A percentile compares a stretch with the other conserved stretches of the same genome.
These are phyloP conservation scores for Hemicrepidius hirtus DNA, from an alignment of 2,888 invertebrate genomes.

Conservation along the genomic window DNA sequence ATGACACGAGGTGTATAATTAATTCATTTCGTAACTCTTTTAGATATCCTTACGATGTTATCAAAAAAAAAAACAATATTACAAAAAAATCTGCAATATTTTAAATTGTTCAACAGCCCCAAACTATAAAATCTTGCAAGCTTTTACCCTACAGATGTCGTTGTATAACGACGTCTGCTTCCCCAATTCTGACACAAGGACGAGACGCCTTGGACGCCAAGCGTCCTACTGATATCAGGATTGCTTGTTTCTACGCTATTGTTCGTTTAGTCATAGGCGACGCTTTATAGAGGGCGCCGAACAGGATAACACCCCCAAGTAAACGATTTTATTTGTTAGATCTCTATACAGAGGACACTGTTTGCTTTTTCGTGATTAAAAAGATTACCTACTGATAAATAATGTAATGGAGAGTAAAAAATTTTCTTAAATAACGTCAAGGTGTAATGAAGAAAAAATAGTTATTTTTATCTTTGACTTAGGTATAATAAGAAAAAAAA, in stretches of 20 bases:
- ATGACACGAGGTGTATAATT: no score
- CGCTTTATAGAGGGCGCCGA: conserved; percentile 36
- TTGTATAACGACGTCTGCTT: background rate
- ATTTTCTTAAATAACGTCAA: no score
- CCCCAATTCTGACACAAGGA: conserved; percentile 1
- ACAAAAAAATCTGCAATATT: no score
- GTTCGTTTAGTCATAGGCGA: conserved; percentile 26
- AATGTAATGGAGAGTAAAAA: no score
- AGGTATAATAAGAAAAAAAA: no score
- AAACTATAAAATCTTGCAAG: background rate
- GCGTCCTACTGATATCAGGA: background rate
- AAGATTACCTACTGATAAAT: no score
- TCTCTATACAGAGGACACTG: conserved; percentile 33
- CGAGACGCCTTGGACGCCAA: conserved; percentile 6
- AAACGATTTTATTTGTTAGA: conserved; percentile 14
- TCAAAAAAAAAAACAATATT: no score
- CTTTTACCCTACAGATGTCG: conserved; percentile 25
- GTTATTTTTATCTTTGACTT: no score
- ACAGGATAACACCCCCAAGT: background rate
- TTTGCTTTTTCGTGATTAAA: background rate
- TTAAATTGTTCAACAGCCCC: background rate
- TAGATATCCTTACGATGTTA: no score
- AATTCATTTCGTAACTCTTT: no score
- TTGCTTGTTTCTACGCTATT: conserved; percentile 18
- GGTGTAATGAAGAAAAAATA: no score